A percentile compares a stretch with the other conserved stretches of the same genome.
Evolutionary conservation across 2,888 invertebrate species (phyloP).

Genomic region (Sisyra nigra): DNA sequence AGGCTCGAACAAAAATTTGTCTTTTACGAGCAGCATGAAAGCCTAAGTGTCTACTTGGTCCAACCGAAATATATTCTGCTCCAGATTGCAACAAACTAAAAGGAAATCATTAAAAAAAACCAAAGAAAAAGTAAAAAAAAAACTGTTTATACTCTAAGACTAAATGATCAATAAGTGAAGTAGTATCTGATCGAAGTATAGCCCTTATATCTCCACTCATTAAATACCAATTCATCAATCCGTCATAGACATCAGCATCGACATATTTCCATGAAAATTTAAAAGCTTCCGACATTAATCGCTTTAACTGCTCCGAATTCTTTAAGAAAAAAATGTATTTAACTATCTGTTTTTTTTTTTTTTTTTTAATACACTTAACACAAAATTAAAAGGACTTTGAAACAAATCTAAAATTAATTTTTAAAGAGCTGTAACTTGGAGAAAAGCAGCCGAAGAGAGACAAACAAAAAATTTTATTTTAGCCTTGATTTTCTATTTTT

Average conservation of each 20-base stretch:
- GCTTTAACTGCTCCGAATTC: conserved; percentile 18
- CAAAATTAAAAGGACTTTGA: too few relatives aligned
- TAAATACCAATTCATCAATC: conserved; percentile 56
- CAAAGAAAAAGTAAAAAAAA: neutral
- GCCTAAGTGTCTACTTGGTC: conserved; percentile 7
- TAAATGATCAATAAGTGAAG: conserved; percentile 31
- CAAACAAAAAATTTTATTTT: too few relatives aligned
- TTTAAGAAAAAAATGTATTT: neutral
- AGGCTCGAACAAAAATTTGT: conserved; percentile 40
- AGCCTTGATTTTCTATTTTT: too few relatives aligned
- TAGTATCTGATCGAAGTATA: conserved; percentile 33
- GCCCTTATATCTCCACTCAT: conserved; percentile 55
- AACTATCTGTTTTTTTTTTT: too few relatives aligned
- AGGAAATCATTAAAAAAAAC: neutral
- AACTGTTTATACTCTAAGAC: conserved; percentile 34
- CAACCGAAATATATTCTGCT: conserved; percentile 25
- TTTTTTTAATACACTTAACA: too few relatives aligned
- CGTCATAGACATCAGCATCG: conserved; percentile 42
- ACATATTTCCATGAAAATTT: conserved; percentile 48
- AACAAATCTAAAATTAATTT: too few relatives aligned
- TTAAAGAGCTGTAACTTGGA: too few relatives aligned
- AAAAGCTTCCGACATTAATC: conserved; percentile 39
- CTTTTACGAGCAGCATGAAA: conserved; percentile 31
- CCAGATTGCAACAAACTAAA: conserved; percentile 26
- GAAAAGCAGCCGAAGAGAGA: too few relatives aligned